phyloP scores from a whole-genome alignment of 2,888 invertebrate genomes.

The Uropetala carovei region DNA sequence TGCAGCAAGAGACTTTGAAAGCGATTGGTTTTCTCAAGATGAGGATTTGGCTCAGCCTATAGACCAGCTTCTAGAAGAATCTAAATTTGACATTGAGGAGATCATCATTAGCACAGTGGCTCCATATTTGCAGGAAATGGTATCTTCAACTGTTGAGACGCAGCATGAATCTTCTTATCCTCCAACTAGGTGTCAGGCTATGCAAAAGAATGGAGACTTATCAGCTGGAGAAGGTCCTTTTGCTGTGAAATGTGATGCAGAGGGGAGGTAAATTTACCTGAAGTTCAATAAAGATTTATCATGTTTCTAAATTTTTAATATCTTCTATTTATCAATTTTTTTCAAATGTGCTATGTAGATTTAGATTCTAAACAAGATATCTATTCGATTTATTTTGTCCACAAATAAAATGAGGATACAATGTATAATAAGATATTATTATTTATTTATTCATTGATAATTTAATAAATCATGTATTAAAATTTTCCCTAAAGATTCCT shows the following conservation, averaged over 20 bases:
- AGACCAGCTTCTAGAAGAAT: slow-evolving; percentile 77
- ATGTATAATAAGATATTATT: too few species aligned
- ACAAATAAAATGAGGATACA: too few species aligned
- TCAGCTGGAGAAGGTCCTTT: slow-evolving; percentile 65
- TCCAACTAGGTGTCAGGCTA: slow-evolving; percentile 79
- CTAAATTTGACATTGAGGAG: slow-evolving; percentile 78
- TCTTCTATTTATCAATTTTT: too few species aligned
- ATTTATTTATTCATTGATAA: too few species aligned
- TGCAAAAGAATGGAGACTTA: slow-evolving; percentile 73
- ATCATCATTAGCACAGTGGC: slow-evolving; percentile 76
- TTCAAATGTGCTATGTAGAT: too few species aligned
- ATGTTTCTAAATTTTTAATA: too few species aligned
- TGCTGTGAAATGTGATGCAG: slow-evolving; percentile 69
- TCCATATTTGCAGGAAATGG: slow-evolving; percentile 69
- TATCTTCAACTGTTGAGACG: slow-evolving; percentile 70
- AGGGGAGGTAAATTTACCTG: slow-evolving; percentile 67
- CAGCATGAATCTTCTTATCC: slow-evolving; percentile 74
- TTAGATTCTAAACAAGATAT: too few species aligned
- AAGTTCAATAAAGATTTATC: too few species aligned
- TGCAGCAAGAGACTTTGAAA: slow-evolving; percentile 20
- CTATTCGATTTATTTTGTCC: too few species aligned
- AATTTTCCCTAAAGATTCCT: slow-evolving; percentile 77
- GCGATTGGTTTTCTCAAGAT: slow-evolving; percentile 32
- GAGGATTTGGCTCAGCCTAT: slow-evolving; percentile 27
- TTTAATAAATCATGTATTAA: too few species aligned